These are phyloP conservation scores for Anticlea derivata DNA, from an alignment of 2,888 invertebrate species.

Conservation along the genomic window DNA sequence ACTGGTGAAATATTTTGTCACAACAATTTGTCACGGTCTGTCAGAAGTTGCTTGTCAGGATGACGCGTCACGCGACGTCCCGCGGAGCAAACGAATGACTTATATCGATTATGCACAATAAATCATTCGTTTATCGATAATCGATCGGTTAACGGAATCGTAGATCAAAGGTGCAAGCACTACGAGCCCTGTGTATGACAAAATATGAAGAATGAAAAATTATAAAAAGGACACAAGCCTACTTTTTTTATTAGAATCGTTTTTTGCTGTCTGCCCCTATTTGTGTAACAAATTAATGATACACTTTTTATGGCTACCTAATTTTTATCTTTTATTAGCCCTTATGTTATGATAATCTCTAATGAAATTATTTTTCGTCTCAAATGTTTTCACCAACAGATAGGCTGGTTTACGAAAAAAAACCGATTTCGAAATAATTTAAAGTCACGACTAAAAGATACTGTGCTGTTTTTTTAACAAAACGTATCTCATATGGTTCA, in stretches of 20 bases:
- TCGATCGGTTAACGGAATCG: constrained; percentile 74
- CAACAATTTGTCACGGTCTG: constrained; percentile 81
- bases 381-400: no score
- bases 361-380: no score
- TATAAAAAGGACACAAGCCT: constrained; percentile 44
- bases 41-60: constrained; percentile 71
- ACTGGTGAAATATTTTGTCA: constrained; percentile 84
- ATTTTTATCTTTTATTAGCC: not conserved
- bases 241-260: constrained; percentile 45
- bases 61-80: constrained; percentile 60
- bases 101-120: constrained; percentile 75
- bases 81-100: constrained; percentile 65
- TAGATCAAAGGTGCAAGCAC: constrained; percentile 67
- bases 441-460: not conserved
- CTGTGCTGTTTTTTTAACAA: no score
- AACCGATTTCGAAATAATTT: not conserved
- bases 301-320: constrained; percentile 34
- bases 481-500: no score
- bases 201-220: constrained; percentile 59
- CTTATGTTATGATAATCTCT: no score
- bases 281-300: constrained; percentile 65
- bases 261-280: constrained; percentile 55
- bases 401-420: no score
- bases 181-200: constrained; percentile 68
- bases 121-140: constrained; percentile 73